Conservation (phyloP, 1,140 invertebrate genomes). For the Penaeus vannamei region DNA sequence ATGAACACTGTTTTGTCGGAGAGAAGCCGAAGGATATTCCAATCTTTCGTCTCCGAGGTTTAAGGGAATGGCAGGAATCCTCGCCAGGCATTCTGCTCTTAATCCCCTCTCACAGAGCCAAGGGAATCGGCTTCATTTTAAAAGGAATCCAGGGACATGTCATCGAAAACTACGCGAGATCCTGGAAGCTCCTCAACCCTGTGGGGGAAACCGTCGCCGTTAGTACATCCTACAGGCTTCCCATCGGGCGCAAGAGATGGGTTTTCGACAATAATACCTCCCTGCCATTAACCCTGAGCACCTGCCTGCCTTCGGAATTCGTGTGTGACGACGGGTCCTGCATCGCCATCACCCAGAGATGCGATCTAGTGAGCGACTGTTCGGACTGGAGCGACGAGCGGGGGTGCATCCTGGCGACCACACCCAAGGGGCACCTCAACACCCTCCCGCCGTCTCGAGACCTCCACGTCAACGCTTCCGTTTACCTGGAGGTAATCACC, state of each 20-base stretch:
- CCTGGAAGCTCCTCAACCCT: not conserved
- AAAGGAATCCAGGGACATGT: conserved; percentile 10
- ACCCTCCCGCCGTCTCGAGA: conserved; percentile 19
- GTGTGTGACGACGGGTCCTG: conserved; percentile 43
- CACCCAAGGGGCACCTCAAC: not conserved
- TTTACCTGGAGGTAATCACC: conserved; percentile 30
- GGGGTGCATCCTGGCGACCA: conserved; percentile 13
- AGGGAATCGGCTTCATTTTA: not conserved
- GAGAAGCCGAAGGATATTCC: not conserved
- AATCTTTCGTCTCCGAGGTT: conserved; percentile 42
- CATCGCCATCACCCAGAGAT: conserved; percentile 4
- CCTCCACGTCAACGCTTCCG: not conserved
- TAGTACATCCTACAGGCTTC: not conserved
- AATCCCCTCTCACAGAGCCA: not conserved
- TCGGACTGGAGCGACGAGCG: conserved; percentile 44
- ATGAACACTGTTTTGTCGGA: conserved; percentile 49
- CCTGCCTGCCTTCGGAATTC: conserved; percentile 40
- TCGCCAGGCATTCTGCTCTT: not conserved
- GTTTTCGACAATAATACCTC: not conserved
- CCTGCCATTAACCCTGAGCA: conserved; percentile 17
- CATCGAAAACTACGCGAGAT: conserved; percentile 21
- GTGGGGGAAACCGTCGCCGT: not conserved
- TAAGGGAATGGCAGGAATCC: not conserved
- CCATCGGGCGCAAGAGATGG: conserved; percentile 39
- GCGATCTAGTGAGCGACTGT: conserved; percentile 47